Conservation (phyloP, 2,797 vertebrate species). For the Enteromius treurensis region DNA sequence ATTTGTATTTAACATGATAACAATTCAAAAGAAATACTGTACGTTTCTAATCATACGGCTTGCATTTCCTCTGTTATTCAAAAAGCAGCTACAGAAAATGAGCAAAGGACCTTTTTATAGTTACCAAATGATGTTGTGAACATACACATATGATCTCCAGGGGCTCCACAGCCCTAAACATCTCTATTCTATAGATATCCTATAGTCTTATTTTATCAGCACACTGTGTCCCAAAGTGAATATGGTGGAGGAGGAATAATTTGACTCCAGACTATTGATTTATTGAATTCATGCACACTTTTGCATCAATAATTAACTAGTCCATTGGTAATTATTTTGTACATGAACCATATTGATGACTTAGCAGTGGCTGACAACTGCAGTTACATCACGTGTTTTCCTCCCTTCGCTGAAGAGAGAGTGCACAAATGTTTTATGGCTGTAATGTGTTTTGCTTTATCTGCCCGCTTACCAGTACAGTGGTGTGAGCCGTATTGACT, state of each 20-base stretch:
- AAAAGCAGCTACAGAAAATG: too few species aligned
- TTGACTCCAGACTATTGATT: not conserved
- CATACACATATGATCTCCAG: too few species aligned
- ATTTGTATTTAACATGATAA: not conserved
- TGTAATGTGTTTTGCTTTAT: not conserved
- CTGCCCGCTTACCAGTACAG: not conserved
- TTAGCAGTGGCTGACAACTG: not conserved
- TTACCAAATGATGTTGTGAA: too few species aligned
- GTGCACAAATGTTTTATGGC: not conserved
- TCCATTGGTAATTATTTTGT: slow-evolving; percentile 2
- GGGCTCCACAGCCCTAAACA: too few species aligned
- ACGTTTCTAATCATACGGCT: not conserved
- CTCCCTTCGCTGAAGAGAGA: not conserved
- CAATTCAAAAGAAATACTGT: too few species aligned
- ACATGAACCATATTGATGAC: not conserved
- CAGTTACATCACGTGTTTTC: not conserved
- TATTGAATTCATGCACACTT: not conserved
- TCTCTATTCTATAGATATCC: too few species aligned
- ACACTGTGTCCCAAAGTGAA: not conserved
- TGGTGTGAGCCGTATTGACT: not conserved
- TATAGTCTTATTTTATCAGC: not conserved
- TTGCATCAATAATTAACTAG: not conserved
- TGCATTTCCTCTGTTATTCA: too few species aligned
- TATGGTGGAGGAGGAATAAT: too few species aligned
- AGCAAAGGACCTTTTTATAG: too few species aligned